phyloP scores from a whole-genome alignment of 2,113 vertebrate species.

The Lutjanus erythropterus region DNA sequence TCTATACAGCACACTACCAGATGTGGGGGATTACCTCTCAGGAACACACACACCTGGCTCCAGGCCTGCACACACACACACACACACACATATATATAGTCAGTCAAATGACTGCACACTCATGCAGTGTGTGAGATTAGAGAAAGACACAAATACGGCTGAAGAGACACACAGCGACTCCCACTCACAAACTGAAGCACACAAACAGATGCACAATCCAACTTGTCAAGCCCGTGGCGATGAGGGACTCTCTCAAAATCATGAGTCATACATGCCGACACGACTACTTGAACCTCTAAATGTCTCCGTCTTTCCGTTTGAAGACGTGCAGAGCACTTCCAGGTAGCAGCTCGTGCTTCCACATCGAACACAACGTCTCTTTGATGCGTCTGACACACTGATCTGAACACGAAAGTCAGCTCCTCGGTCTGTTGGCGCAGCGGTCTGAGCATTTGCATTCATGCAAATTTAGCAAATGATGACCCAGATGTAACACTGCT shows the following conservation, averaged over 20 bases:
- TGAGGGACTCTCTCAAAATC: constrained; percentile 42
- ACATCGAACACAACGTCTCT: constrained; percentile 58
- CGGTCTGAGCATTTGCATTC: constrained; percentile 36
- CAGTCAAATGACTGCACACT: neutral
- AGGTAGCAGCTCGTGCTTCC: constrained; percentile 21
- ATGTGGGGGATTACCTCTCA: constrained; percentile 70
- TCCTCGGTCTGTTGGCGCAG: constrained; percentile 22
- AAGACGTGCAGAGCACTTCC: constrained; percentile 50
- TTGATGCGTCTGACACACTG: constrained; percentile 54
- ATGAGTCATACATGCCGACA: constrained; percentile 37
- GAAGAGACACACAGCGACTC: neutral
- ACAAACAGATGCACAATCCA: constrained; percentile 26
- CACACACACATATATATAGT: constrained; percentile 18
- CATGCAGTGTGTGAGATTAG: constrained; percentile 31
- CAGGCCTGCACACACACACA: constrained; percentile 27
- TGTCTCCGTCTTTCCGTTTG: constrained; percentile 47
- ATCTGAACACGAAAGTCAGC: constrained; percentile 40
- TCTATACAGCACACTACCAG: constrained; percentile 62
- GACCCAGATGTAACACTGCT: constrained; percentile 31
- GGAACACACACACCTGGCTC: constrained; percentile 55
- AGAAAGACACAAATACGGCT: constrained; percentile 14
- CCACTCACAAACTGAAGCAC: constrained; percentile 19
- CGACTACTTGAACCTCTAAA: constrained; percentile 33
- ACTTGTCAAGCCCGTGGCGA: constrained; percentile 19
- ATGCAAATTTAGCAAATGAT: constrained; percentile 39